A percentile compares a stretch with the other conserved stretches of the same genome.
Evolutionary conservation across 2,797 vertebrate genomes (phyloP).

Genomic region (Intellagama lesueurii): DNA sequence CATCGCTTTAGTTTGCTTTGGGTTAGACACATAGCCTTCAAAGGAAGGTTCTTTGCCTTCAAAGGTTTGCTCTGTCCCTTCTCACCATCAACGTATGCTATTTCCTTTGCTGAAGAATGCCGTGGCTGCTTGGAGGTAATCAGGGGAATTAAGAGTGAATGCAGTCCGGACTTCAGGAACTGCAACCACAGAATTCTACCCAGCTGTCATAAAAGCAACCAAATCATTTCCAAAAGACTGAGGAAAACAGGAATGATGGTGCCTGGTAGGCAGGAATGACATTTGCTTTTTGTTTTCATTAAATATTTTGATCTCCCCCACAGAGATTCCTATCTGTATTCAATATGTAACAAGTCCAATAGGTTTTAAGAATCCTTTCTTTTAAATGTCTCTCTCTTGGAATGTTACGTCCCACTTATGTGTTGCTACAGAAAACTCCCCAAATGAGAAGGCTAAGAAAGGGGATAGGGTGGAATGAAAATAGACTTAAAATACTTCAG

Average conservation of each 20-base stretch:
- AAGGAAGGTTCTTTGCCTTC: slow-evolving; percentile 16
- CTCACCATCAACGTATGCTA: background rate
- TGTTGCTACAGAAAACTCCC: background rate
- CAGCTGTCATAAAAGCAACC: slow-evolving; percentile 20
- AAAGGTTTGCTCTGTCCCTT: background rate
- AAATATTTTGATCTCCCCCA: slow-evolving; percentile 28
- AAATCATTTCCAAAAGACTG: background rate
- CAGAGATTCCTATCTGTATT: background rate
- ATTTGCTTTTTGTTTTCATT: slow-evolving; percentile 33
- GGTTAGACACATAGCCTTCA: background rate
- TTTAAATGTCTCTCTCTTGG: background rate
- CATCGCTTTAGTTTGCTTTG: background rate
- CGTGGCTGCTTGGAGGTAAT: slow-evolving; percentile 19
- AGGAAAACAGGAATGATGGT: slow-evolving; percentile 6
- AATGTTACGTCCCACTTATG: background rate
- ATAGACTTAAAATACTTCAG: background rate
- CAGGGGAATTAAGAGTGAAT: slow-evolving; percentile 10
- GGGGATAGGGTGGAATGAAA: background rate
- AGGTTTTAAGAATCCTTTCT: background rate
- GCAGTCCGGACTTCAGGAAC: slow-evolving; percentile 21
- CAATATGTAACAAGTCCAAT: background rate
- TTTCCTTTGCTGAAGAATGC: background rate
- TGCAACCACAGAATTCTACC: slow-evolving; percentile 7
- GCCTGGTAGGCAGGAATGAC: slow-evolving; percentile 17
- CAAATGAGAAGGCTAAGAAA: background rate